phyloP scores from a whole-genome alignment of 2,888 invertebrate species.

The Tetranychus piercei region DNA sequence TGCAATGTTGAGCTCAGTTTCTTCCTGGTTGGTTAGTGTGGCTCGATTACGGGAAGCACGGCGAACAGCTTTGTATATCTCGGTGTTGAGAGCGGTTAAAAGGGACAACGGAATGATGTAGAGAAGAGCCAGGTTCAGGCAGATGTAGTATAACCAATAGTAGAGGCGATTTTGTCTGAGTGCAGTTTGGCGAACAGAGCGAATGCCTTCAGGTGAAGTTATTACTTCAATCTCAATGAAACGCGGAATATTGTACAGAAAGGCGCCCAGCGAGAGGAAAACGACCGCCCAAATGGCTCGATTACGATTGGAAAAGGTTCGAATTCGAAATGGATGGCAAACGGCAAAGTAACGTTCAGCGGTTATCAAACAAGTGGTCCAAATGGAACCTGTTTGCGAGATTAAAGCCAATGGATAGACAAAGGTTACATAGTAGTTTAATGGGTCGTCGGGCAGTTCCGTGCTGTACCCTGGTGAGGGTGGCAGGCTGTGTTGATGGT shows the following conservation, averaged over 20 bases:
- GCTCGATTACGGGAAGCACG: slow-evolving; percentile 75
- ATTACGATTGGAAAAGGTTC: slow-evolving; percentile 73
- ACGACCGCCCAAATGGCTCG: slow-evolving; percentile 66
- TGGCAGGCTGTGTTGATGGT: background rate
- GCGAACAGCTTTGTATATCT: slow-evolving; percentile 73
- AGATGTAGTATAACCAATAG: slow-evolving; percentile 64
- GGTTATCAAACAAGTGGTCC: slow-evolving; percentile 49
- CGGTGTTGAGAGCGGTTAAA: slow-evolving; percentile 68
- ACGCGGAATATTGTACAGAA: slow-evolving; percentile 62
- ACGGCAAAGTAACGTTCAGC: slow-evolving; percentile 78
- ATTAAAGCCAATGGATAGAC: slow-evolving; percentile 66
- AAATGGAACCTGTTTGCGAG: slow-evolving; percentile 70
- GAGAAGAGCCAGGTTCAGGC: slow-evolving; percentile 82
- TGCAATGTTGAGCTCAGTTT: slow-evolving; percentile 41
- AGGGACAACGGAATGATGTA: slow-evolving; percentile 77
- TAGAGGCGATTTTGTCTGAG: slow-evolving; percentile 53
- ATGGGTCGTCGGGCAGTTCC: slow-evolving; percentile 35
- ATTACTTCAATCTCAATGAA: slow-evolving; percentile 35
- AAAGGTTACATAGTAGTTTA: slow-evolving; percentile 36
- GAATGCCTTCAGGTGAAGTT: slow-evolving; percentile 11
- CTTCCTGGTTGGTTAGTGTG: slow-evolving; percentile 66
- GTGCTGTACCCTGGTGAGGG: slow-evolving; percentile 41
- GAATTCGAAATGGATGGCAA: slow-evolving; percentile 54
- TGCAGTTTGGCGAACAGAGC: slow-evolving; percentile 41
- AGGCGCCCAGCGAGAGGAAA: slow-evolving; percentile 56